Evolutionary conservation across 2,113 vertebrate genomes (phyloP), one percentile per base, ranked within the genome.

Genomic region (Gymnobelideus leadbeateri): DNA sequence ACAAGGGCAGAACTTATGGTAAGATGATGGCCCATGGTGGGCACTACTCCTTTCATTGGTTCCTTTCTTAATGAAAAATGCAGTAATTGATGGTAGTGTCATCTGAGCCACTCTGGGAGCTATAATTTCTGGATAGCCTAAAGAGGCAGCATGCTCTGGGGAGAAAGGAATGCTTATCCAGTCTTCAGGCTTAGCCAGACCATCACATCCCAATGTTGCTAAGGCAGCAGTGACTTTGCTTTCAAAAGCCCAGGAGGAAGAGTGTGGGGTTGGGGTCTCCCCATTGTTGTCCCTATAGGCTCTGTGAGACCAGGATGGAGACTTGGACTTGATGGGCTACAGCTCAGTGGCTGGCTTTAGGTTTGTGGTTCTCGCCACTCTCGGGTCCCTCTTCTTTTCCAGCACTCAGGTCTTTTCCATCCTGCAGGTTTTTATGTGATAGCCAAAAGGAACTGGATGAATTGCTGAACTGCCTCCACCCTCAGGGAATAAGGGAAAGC

Each of bases 1-100:
- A 89, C 99, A 99, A 98, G 99, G 99, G 92, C 99, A 99, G 97
- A 99, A 99, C 97, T 98, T 99, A 96, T 99, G 99, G 99, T 99
- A 98, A 97, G 77, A 6, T 51, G 10, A 96, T 3, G 47, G 92
- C 91, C 92, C 90, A 90, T 47, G 5, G 92, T 89, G 94, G 94
- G 43, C 8, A 3, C 21, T 95, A 89, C 91, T 95, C 92, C 51
- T 55, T 55, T 55, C 4, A 24, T 53, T 47, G 8, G 92, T 93
- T 84, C 51, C 57, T 19, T 96, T 94, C 37, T 91, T 93, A 0
- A 0, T 61, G 26, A 50, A 46, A 47, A 9, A 57, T 53, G 89
- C 89, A 92, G 61, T 3, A 90, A 55, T 93, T 90, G 89, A 95
- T 5, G 91, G 28, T 8, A n/a, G 46, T 96, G 89, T 93, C 51